Conservation (phyloP, 2,888 invertebrate species). For the Dermolepida albohirtum region DNA sequence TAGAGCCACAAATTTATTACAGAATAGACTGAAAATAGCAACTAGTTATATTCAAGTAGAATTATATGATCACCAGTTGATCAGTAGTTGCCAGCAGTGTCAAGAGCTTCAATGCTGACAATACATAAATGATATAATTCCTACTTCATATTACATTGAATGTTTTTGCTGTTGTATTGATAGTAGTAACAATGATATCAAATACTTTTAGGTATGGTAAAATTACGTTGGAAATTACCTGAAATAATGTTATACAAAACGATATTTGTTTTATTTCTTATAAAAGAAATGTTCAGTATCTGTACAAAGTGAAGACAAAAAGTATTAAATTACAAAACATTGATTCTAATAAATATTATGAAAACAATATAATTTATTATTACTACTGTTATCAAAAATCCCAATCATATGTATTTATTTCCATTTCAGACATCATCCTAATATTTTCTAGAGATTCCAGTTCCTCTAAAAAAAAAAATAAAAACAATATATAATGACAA, state of each 20-base stretch:
- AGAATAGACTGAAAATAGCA: slow-evolving; percentile 64
- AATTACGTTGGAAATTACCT: slow-evolving; percentile 14
- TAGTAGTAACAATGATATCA: slow-evolving; percentile 8
- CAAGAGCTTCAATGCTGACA: slow-evolving; percentile 46
- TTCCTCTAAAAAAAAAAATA: slow-evolving; percentile 70
- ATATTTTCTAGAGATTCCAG: slow-evolving; percentile 71
- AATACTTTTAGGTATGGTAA: slow-evolving; percentile 22
- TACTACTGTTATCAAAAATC: slow-evolving; percentile 66
- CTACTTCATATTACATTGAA: slow-evolving; percentile 15
- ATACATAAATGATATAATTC: slow-evolving; percentile 25
- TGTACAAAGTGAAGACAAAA: slow-evolving; percentile 27
- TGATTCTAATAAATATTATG: slow-evolving; percentile 22
- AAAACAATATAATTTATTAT: slow-evolving; percentile 12
- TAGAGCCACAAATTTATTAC: slow-evolving; percentile 64
- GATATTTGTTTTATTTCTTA: slow-evolving; percentile 32
- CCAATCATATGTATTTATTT: slow-evolving; percentile 75
- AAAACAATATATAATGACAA: not conserved
- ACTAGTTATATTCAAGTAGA: slow-evolving; percentile 69
- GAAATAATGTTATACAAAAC: slow-evolving; percentile 22
- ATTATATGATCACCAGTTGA: slow-evolving; percentile 63
- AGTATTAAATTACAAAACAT: slow-evolving; percentile 28
- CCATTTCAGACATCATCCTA: slow-evolving; percentile 72
- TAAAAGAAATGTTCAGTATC: slow-evolving; percentile 16
- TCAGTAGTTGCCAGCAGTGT: slow-evolving; percentile 54
- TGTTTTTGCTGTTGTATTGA: slow-evolving; percentile 26